These are phyloP conservation scores for Melanotaenia nigrans DNA, from an alignment of 2,797 vertebrate genomes.

Conservation along the genomic window DNA sequence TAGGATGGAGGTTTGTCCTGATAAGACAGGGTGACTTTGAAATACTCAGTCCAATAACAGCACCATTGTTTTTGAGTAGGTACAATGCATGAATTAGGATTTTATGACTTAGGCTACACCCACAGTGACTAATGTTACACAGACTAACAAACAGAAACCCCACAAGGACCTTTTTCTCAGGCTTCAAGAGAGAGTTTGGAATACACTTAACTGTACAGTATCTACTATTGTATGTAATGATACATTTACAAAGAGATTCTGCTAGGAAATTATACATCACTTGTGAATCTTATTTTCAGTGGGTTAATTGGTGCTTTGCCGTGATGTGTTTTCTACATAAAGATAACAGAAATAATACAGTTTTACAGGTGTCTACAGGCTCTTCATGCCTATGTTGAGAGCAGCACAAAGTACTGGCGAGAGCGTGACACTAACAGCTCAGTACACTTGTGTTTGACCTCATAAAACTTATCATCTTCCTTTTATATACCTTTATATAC, in stretches of 20 bases:
- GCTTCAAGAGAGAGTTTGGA: constrained; percentile 11
- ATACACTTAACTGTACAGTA: not conserved
- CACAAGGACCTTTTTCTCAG: constrained; percentile 28
- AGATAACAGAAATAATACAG: not conserved
- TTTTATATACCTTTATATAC: not conserved
- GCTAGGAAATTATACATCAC: not conserved
- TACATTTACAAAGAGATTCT: not conserved
- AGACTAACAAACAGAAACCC: constrained; percentile 21
- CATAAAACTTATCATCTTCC: constrained; percentile 82
- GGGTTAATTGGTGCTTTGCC: not conserved
- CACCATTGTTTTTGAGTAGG: constrained; percentile 22
- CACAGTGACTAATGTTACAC: constrained; percentile 58
- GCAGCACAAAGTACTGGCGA: constrained; percentile 93
- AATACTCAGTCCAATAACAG: constrained; percentile 48
- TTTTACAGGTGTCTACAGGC: constrained; percentile 7
- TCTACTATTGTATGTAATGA: not conserved
- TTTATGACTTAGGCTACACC: constrained; percentile 62
- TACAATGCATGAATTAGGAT: constrained; percentile 56
- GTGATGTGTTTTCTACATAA: not conserved
- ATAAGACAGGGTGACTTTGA: constrained; percentile 58
- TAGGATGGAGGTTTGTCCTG: constrained; percentile 63
- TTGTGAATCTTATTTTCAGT: not conserved
- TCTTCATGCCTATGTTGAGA: constrained; percentile 83
- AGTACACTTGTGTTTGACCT: constrained; percentile 98
- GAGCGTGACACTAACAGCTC: constrained; percentile 93